These are phyloP conservation scores for Eudemis profundana DNA, from an alignment of 2,888 invertebrate genomes.

Conservation along the genomic window DNA sequence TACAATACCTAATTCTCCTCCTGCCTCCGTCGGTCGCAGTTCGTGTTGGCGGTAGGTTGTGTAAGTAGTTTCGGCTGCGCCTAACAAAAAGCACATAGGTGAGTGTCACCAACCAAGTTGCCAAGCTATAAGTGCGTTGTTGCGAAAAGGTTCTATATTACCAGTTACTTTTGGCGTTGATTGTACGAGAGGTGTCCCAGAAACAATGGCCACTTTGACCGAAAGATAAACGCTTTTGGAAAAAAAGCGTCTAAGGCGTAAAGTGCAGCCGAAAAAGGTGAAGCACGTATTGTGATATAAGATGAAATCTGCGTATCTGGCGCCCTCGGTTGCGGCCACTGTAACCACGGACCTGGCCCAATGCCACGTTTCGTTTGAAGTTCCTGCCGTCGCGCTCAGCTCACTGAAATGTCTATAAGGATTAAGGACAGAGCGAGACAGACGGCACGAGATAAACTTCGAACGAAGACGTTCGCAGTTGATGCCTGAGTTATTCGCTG, in stretches of 20 bases:
- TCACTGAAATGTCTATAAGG: too few species aligned
- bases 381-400: too few species aligned
- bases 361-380: too few species aligned
- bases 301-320: slow-evolving; percentile 76
- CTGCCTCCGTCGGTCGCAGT: too few species aligned
- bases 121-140: not conserved
- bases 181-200: slow-evolving; percentile 35
- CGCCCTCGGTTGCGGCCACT: slow-evolving; percentile 55
- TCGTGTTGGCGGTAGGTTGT: too few species aligned
- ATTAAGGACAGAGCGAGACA: too few species aligned
- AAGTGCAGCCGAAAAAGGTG: slow-evolving; percentile 68
- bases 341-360: slow-evolving; percentile 13
- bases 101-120: not conserved
- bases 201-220: slow-evolving; percentile 69
- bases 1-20: too few species aligned
- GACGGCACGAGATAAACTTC: too few species aligned
- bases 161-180: not conserved
- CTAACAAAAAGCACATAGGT: too few species aligned
- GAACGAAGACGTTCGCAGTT: too few species aligned
- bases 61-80: too few species aligned
- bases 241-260: slow-evolving; percentile 64
- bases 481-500: too few species aligned
- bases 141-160: not conserved
- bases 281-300: slow-evolving; percentile 76
- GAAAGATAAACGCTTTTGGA: slow-evolving; percentile 63